Evolutionary conservation across 1,140 invertebrate genomes (phyloP).

Genomic region (Ceratina calcarata): DNA sequence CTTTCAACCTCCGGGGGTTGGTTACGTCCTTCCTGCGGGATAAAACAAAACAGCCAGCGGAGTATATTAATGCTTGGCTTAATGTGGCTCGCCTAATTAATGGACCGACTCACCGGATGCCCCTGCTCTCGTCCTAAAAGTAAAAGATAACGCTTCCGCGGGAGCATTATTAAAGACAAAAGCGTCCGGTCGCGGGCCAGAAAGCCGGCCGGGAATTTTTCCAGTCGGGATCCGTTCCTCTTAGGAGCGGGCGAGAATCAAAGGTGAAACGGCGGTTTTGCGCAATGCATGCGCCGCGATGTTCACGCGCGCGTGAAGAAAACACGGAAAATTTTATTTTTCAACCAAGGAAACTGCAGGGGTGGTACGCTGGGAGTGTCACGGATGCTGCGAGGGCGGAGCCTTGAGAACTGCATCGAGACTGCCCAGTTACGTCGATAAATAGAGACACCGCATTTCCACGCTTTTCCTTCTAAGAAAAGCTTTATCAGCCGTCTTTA

Average conservation of each 20-base stretch:
- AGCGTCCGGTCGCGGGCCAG: constrained; percentile 48
- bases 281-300: not conserved
- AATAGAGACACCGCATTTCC: constrained; percentile 41
- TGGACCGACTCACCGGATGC: constrained; percentile 77
- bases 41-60: constrained; percentile 80
- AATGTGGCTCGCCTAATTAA: constrained; percentile 80
- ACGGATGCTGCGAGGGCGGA: constrained; percentile 74
- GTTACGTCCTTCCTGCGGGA: constrained; percentile 77
- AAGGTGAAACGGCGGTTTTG: constrained; percentile 22
- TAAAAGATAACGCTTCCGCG: constrained; percentile 76
- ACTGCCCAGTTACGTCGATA: constrained; percentile 66
- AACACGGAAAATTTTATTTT: constrained; percentile 48
- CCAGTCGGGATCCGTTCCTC: not conserved
- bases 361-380: constrained; percentile 71
- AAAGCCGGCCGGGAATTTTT: not conserved
- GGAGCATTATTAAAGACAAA: constrained; percentile 76
- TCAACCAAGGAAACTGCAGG: constrained; percentile 49
- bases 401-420: constrained; percentile 74
- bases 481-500: no score
- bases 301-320: constrained; percentile 25
- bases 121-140: constrained; percentile 66
- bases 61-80: constrained; percentile 81
- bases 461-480: constrained; percentile 1
- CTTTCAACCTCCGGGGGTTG: constrained; percentile 56
- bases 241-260: constrained; percentile 2